phyloP scores from a whole-genome alignment of 2,888 invertebrate species.

The Drosophila infuscata region DNA sequence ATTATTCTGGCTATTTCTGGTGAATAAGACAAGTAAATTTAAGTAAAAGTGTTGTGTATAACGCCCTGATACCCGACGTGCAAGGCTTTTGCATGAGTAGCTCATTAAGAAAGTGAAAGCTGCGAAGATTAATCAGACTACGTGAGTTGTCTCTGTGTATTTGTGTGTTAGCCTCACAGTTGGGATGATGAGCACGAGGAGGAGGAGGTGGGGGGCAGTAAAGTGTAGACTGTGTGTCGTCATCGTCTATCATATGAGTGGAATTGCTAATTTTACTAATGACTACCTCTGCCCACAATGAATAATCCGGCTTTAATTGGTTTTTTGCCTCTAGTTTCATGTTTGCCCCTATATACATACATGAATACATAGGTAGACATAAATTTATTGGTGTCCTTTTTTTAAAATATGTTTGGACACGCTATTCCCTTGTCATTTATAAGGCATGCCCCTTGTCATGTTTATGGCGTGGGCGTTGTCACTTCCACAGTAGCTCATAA shows the following conservation, averaged over 20 bases:
- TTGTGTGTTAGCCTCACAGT: slow-evolving; percentile 14
- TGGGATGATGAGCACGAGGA: neutral
- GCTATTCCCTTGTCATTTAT: slow-evolving; percentile 42
- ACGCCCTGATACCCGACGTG: neutral
- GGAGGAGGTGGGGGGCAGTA: slow-evolving; percentile 14
- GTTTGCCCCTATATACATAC: too few relatives aligned
- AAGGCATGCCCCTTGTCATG: slow-evolving; percentile 35
- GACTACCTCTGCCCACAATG: slow-evolving; percentile 10
- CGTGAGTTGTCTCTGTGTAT: slow-evolving; percentile 14
- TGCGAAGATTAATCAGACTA: slow-evolving; percentile 52
- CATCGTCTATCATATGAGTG: slow-evolving; percentile 59
- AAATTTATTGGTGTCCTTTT: slow-evolving; percentile 26
- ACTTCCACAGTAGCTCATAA: slow-evolving; percentile 23
- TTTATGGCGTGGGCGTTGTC: slow-evolving; percentile 58
- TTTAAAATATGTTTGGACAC: slow-evolving; percentile 42
- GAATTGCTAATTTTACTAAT: slow-evolving; percentile 66
- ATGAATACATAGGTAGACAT: neutral
- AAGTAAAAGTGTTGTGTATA: neutral
- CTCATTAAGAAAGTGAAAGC: slow-evolving; percentile 56
- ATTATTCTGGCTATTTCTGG: slow-evolving; percentile 94
- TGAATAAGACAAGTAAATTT: slow-evolving; percentile 83
- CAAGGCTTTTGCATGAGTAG: neutral
- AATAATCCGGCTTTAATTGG: slow-evolving; percentile 9
- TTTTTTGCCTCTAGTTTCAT: neutral
- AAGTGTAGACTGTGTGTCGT: slow-evolving; percentile 51